Conservation (phyloP, 1,140 invertebrate species). For the Chlorops oryzae region DNA sequence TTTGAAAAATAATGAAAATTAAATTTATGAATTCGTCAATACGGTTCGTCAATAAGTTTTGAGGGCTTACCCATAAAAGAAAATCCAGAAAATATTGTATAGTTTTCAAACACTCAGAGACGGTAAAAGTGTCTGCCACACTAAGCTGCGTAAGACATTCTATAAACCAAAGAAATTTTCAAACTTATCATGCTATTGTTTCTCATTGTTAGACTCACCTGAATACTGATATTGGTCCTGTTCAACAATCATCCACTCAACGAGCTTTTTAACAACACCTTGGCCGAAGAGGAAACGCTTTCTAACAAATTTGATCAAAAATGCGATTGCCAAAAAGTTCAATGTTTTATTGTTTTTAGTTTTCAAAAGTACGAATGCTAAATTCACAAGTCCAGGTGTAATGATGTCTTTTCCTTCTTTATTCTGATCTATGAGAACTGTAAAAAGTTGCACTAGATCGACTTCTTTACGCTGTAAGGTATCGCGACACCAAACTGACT, state of each 20-base stretch:
- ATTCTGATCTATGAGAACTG: slow-evolving; percentile 42
- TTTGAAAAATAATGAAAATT: background rate
- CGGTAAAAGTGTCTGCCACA: slow-evolving; percentile 41
- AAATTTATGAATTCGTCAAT: background rate
- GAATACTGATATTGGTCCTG: slow-evolving; percentile 42
- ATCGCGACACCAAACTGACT: slow-evolving; percentile 43
- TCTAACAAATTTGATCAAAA: slow-evolving; percentile 37
- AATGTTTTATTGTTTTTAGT: slow-evolving; percentile 26
- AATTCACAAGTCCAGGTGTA: slow-evolving; percentile 35
- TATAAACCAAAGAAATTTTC: slow-evolving; percentile 8
- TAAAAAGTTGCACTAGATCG: slow-evolving; percentile 35
- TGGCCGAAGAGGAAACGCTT: slow-evolving; percentile 40
- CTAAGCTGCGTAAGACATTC: slow-evolving; percentile 40
- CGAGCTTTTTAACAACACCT: slow-evolving; percentile 34
- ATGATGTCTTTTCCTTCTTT: slow-evolving; percentile 44
- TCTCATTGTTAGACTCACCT: slow-evolving; percentile 16
- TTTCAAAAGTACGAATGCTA: slow-evolving; percentile 37
- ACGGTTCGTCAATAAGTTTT: too few relatives aligned
- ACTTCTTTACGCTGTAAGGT: slow-evolving; percentile 36
- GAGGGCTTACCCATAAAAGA: slow-evolving; percentile 34
- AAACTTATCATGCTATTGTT: background rate
- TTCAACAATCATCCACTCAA: slow-evolving; percentile 42
- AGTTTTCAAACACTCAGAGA: slow-evolving; percentile 35
- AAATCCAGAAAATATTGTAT: slow-evolving; percentile 41
- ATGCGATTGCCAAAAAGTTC: slow-evolving; percentile 33